Base-by-base conservation (phyloP, 2,888 invertebrate genomes). In the Deilephila porcellus region DNA sequence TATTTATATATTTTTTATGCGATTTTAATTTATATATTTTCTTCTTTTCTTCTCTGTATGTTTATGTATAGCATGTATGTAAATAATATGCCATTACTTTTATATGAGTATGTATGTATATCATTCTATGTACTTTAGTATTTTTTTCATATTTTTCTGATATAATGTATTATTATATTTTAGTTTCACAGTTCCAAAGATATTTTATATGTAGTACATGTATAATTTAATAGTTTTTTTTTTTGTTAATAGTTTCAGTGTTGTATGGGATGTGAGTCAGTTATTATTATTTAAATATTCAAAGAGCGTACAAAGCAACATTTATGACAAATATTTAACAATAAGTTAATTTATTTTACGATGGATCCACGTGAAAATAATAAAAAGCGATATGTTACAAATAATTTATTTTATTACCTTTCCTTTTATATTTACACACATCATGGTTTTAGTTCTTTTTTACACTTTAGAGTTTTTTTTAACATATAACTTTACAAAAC, bases 171-270 rank as follows among this genome's bases (percentile, higher is more conserved):
- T 73, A 60, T 63, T n/a, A 53, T 60, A 62, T 72, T 82, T 79
- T 80, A 82, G 80, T 78, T 82, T 82, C 80, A 90, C 85, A 82
- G 88, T 91, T 90, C 94, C 93, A 93, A 94, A 93, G 93, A 93
- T 90, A 86, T 88, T 86, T 86, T 80, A 83, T 82, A 76, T 84
- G 79, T 86, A 79, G 78, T 82, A 82, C 81, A 82, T 82, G 83
- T 83, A 74, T 80, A 86, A 83, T 78, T 84, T 83, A 75, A 83
- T 81, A 80, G 76, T 84, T 82, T 80, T 76, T 80, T 81, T 45
- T 81, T 45, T 45, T 45, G 74, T 78, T 79, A 79, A 81, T 81
- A 81, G 79, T 81, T 76, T 79, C 74, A 79, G 83, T 82, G 78
- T 84, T 79, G 76, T 77, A 85, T 85, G 86, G 87, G 87, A 87